Evolutionary conservation across 2,797 vertebrate genomes (phyloP).

Genomic region (Lepidocolaptes lacrymiger): DNA sequence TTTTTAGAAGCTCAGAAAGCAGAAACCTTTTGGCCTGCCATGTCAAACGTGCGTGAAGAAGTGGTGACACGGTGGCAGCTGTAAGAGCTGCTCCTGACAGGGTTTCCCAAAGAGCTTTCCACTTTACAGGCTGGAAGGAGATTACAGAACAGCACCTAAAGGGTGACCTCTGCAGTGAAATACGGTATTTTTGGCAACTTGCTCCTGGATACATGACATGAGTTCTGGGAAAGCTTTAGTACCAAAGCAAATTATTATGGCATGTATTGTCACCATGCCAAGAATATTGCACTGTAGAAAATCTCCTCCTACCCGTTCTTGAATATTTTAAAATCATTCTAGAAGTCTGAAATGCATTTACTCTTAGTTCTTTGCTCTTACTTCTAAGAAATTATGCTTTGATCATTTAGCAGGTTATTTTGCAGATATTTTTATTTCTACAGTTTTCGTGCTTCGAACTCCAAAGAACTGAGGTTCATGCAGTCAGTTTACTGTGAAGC

Average conservation of each 20-base stretch:
- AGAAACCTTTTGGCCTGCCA: fast-evolving
- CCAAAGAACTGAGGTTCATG: background rate
- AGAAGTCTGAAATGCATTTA: background rate
- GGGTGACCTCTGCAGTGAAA: background rate
- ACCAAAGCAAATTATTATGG: background rate
- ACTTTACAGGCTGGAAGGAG: background rate
- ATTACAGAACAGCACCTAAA: background rate
- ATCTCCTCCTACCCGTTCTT: background rate
- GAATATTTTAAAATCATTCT: background rate
- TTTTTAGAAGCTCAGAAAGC: background rate
- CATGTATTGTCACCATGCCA: background rate
- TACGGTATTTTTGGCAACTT: background rate
- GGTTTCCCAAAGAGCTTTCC: background rate
- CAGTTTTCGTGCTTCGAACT: background rate
- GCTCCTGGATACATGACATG: background rate
- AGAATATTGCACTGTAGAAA: background rate
- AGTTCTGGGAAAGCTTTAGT: background rate
- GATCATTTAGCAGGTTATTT: background rate
- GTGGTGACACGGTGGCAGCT: background rate
- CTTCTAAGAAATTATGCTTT: background rate
- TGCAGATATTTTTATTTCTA: background rate
- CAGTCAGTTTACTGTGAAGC: background rate
- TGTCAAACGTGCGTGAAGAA: fast-evolving
- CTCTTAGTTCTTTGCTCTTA: background rate
- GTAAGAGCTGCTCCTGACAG: background rate